Conservation (phyloP, 2,797 vertebrate species). For the Danionella dracula region DNA sequence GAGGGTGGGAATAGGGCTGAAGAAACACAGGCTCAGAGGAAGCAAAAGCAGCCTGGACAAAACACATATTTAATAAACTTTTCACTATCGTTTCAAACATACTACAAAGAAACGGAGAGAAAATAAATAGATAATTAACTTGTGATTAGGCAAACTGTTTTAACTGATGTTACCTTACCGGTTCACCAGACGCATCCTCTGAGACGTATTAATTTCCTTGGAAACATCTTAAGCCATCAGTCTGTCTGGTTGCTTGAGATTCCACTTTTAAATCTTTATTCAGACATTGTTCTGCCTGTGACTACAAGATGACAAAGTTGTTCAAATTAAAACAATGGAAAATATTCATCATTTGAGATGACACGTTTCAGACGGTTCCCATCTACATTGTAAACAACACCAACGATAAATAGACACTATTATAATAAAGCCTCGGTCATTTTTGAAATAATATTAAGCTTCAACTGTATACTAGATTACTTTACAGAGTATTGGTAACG, state of each 20-base stretch:
- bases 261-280: slow-evolving; percentile 31
- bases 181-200: slow-evolving; percentile 37
- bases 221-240: slow-evolving; percentile 38
- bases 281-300: slow-evolving; percentile 11
- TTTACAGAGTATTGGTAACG: no score
- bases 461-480: no score
- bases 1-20: slow-evolving; percentile 27
- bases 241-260: slow-evolving; percentile 29
- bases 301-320: neutral
- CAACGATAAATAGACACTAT: no score
- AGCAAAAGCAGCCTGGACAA: slow-evolving; percentile 38
- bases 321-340: neutral
- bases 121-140: neutral
- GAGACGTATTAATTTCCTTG: slow-evolving; percentile 32
- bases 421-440: no score
- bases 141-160: neutral
- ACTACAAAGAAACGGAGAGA: no score
- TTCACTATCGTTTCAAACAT: no score
- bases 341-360: no score
- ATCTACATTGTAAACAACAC: no score
- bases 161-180: slow-evolving; percentile 33
- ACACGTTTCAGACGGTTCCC: neutral
- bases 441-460: no score
- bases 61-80: slow-evolving; percentile 1
- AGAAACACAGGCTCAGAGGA: slow-evolving; percentile 20